Conservation (phyloP, 1,140 invertebrate species). For the Drosophila virilis region DNA sequence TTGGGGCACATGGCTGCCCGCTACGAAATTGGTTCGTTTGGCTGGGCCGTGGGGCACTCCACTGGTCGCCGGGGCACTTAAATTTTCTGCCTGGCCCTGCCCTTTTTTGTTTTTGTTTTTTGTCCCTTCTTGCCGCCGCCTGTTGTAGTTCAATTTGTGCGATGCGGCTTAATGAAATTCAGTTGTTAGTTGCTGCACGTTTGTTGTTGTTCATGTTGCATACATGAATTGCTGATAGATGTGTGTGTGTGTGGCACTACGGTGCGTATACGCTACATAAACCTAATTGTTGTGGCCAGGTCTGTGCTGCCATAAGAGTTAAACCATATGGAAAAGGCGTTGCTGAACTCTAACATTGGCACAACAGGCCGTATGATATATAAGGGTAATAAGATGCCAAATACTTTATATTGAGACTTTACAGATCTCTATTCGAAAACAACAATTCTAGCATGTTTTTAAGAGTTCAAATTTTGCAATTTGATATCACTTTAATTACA, state of each 20-base stretch:
- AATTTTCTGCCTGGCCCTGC: slow-evolving; percentile 65
- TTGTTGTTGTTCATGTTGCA: slow-evolving; percentile 61
- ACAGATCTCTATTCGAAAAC: too few relatives aligned
- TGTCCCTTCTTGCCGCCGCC: slow-evolving; percentile 31
- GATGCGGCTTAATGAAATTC: slow-evolving; percentile 80
- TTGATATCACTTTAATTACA: too few relatives aligned
- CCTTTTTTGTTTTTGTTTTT: slow-evolving; percentile 25
- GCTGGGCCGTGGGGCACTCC: slow-evolving; percentile 16
- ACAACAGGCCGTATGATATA: slow-evolving; percentile 25
- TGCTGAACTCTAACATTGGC: background rate
- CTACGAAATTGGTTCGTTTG: slow-evolving; percentile 76
- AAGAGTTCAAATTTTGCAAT: too few relatives aligned
- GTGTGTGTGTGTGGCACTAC: slow-evolving; percentile 29
- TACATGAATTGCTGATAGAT: slow-evolving; percentile 60
- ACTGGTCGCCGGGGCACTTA: slow-evolving; percentile 69
- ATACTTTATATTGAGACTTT: too few relatives aligned
- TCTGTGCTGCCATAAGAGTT: slow-evolving; percentile 9
- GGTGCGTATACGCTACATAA: slow-evolving; percentile 30
- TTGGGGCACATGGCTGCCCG: slow-evolving; percentile 58
- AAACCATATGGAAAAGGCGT: slow-evolving; percentile 32
- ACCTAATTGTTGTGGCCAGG: slow-evolving; percentile 35
- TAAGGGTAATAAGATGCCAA: background rate
- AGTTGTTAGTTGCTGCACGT: slow-evolving; percentile 81
- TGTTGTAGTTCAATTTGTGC: slow-evolving; percentile 79
- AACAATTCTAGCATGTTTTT: too few relatives aligned